Evolutionary conservation across 2,888 invertebrate species (phyloP).

Genomic region (Lasioglossum leucozonium): DNA sequence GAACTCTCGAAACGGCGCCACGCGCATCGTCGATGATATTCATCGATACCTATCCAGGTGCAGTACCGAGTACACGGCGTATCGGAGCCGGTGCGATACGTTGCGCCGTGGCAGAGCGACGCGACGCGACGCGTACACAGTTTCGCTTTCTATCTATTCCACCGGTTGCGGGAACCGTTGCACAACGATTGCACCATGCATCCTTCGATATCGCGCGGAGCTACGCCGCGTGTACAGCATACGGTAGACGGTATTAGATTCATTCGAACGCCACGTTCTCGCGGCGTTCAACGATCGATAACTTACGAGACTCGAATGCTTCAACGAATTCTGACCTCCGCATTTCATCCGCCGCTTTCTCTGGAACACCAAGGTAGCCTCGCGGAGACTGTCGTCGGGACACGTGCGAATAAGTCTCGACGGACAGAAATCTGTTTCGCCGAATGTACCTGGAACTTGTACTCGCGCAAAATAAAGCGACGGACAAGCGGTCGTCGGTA

Average conservation of each 20-base stretch:
- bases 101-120: neutral
- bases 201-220: constrained; percentile 9
- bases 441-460: neutral
- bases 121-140: neutral
- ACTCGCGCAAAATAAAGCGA: neutral
- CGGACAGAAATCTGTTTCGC: neutral
- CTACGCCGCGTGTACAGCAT: constrained; percentile 30
- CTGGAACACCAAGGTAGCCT: no score
- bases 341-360: neutral
- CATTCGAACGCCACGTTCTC: neutral
- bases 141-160: constrained; percentile 40
- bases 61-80: neutral
- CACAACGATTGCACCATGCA: constrained; percentile 34
- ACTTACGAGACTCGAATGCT: neutral
- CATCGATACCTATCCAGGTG: neutral
- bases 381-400: neutral
- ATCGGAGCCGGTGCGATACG: no score
- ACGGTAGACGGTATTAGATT: constrained; percentile 9
- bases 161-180: constrained; percentile 16
- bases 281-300: neutral
- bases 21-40: constrained; percentile 7
- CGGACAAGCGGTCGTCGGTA: neutral
- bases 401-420: neutral
- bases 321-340: neutral
- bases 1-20: constrained; percentile 23